Evolutionary conservation across 2,888 invertebrate genomes (phyloP), one percentile per base, ranked within the genome.

Genomic region (Lycia hirtaria): DNA sequence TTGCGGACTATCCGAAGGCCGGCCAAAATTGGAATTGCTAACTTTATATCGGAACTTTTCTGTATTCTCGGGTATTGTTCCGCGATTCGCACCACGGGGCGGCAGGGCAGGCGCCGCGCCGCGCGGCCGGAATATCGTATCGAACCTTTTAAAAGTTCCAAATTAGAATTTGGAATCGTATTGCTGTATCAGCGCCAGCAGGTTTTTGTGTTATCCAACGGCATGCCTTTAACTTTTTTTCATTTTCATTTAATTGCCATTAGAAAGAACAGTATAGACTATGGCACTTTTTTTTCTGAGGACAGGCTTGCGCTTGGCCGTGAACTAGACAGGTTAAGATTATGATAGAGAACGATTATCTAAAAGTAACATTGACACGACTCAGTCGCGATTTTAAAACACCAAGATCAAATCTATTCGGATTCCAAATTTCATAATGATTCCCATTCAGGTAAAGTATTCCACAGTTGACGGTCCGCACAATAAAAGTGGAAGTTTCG

Each of bases 21-120:
- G 45, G 26, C 48, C 43, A 48, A 63, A 64, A 65, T 65, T 67
- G 58, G 62, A 64, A 67, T 63, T 65, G 55, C 50, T 45, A 65
- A 65, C 54, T 60, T 61, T 56, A 60, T 53, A 61, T 49, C 32
- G 54, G 28, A 63, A 60, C 45, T 52, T 67, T 62, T 62, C 37
- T 55, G 64, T 67, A 56, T 63, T 57, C 61, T 61, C 57, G 20
- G 60, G 59, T 64, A 64, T 67, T 67, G 67, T 64, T 64, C 43
- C 58, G 53, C 45, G 37, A 37, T 20, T 15, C 43, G 28, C 38
- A 44, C 40, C 30, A n/a, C n/a, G n/a, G n/a, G n/a, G n/a, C n/a
- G n/a, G n/a, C n/a, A n/a, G n/a, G n/a, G n/a, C n/a, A n/a, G n/a
- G n/a, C n/a, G n/a, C n/a, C n/a, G n/a, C n/a, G n/a, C n/a, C n/a